Percentiles rank a stretch among this genome's conserved stretches.
Conservation (phyloP, 2,797 vertebrate genomes). For the Siniperca scherzeri region DNA sequence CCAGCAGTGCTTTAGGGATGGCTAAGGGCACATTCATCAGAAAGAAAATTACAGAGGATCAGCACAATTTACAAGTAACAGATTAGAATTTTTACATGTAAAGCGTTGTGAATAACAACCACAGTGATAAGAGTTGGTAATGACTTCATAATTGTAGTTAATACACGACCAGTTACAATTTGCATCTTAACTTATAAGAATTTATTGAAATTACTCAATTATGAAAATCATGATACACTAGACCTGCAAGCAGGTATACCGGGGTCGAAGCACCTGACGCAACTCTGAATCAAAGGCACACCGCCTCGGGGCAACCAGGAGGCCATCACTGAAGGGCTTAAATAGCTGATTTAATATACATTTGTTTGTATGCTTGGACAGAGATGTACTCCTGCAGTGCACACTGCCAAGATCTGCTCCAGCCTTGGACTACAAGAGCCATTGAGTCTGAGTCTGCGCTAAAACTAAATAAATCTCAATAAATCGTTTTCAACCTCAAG, state of each 20-base stretch:
- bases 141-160: background rate
- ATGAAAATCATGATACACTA: background rate
- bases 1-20: conserved; percentile 42
- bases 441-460: background rate
- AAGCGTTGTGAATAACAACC: background rate
- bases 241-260: background rate
- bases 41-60: conserved; percentile 55
- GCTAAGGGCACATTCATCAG: conserved; percentile 54
- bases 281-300: background rate
- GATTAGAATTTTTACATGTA: background rate
- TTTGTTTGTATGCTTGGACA: conserved; percentile 28
- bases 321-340: conserved; percentile 16
- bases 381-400: conserved; percentile 6
- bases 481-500: background rate
- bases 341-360: conserved; percentile 20
- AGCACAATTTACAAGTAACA: conserved; percentile 57
- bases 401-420: conserved; percentile 11
- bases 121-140: background rate
- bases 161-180: background rate
- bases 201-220: background rate
- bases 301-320: background rate
- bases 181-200: background rate
- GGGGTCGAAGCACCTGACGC: background rate
- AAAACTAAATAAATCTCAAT: conserved; percentile 16
- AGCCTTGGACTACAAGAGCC: conserved; percentile 7